phyloP scores from a whole-genome alignment of 2,113 vertebrate species.

The Balaenoptera acutorostrata region DNA sequence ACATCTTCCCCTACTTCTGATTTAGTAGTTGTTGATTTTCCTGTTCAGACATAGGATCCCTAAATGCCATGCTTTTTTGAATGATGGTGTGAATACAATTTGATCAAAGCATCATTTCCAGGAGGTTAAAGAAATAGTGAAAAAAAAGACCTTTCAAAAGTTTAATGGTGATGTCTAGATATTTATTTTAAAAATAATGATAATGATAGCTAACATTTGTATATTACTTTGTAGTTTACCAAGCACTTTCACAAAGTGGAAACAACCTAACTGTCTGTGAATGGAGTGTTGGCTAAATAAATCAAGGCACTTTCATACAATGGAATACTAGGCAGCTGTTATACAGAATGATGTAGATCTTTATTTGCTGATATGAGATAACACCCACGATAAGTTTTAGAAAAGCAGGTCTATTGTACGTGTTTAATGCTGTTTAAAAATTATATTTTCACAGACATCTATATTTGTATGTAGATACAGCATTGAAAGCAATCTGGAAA shows the following conservation, averaged over 20 bases:
- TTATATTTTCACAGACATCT: neutral
- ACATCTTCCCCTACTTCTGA: neutral
- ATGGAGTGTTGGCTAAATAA: slow-evolving; percentile 33
- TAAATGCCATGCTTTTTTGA: slow-evolving; percentile 3
- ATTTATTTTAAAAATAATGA: slow-evolving; percentile 35
- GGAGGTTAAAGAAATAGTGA: neutral
- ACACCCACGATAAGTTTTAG: neutral
- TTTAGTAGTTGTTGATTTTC: neutral
- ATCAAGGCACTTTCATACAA: slow-evolving; percentile 27
- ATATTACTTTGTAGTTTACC: slow-evolving; percentile 35
- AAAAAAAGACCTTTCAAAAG: neutral
- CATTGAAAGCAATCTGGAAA: neutral
- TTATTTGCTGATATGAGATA: neutral
- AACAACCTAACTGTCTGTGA: neutral
- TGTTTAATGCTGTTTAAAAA: neutral
- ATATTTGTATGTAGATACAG: neutral
- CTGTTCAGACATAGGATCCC: neutral
- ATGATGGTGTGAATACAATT: neutral
- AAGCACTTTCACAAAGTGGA: slow-evolving; percentile 50
- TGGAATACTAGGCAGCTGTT: neutral
- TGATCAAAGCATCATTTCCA: neutral
- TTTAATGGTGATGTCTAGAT: neutral
- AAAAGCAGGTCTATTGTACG: neutral
- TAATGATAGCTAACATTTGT: slow-evolving; percentile 2
- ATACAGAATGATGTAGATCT: neutral